phyloP scores from a whole-genome alignment of 2,888 invertebrate genomes.

The Leucania comma region DNA sequence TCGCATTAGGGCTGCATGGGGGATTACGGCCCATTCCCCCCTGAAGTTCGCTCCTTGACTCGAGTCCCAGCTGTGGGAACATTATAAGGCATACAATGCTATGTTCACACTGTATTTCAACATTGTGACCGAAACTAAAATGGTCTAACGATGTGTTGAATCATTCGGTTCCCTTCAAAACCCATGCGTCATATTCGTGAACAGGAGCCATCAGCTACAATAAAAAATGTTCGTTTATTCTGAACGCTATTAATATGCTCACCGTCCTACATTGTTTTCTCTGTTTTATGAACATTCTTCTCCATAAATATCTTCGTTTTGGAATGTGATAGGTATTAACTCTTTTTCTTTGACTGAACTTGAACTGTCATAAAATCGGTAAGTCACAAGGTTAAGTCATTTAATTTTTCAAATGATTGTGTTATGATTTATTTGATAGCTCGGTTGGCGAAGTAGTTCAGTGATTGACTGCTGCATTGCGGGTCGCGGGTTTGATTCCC shows the following conservation, averaged over 20 bases:
- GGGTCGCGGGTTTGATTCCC: too few species aligned
- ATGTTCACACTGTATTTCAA: neutral
- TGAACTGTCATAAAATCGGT: neutral
- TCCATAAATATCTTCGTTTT: neutral
- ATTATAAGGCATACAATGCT: too few species aligned
- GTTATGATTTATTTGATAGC: too few species aligned
- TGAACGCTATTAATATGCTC: neutral
- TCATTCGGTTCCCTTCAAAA: neutral
- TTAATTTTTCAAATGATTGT: too few species aligned
- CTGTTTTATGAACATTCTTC: neutral
- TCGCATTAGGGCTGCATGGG: too few species aligned
- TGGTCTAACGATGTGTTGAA: neutral
- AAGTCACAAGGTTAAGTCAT: too few species aligned
- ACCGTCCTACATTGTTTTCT: neutral
- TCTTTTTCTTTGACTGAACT: neutral
- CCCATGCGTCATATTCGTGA: neutral
- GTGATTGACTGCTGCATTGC: too few species aligned
- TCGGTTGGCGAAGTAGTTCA: too few species aligned
- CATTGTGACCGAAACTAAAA: neutral
- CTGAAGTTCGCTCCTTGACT: too few species aligned
- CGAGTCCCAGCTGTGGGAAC: too few species aligned
- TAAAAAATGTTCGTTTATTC: neutral
- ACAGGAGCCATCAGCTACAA: neutral
- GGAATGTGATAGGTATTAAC: neutral
- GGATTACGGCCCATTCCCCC: too few species aligned